Base-by-base conservation (phyloP, 1,140 invertebrate genomes). In the Drosophila albomicans region DNA sequence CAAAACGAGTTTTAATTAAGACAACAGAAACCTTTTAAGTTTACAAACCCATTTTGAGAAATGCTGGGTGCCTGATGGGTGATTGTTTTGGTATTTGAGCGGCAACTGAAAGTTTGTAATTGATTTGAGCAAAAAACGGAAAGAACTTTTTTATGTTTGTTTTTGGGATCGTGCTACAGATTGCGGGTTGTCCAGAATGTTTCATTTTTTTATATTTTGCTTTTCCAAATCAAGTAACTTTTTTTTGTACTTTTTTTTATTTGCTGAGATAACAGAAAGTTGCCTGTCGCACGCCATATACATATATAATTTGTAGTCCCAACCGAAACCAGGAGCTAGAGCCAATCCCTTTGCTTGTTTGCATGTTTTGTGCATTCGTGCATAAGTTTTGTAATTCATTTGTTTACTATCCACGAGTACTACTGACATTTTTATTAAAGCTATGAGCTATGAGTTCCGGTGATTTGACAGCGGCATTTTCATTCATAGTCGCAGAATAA, bases 341-440 rank as follows among this genome's bases (percentile, higher is more conserved):
- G 45, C 45, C 43, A 45, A 48, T 30, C 32, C 69, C 49, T 75
- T 76, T 84, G 54, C 76, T 65, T 76, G 84, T 88, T 87, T 87
- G 84, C 84, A 76, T 87, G 85, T 88, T 78, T 72, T 80, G 79
- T 88, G 84, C 82, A 87, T 87, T 87, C 82, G 84, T 87, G 82
- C 82, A 84, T 82, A 88, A 87, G 84, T 88, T 88, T 87, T 87
- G 80, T 87, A 88, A 84, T 80, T 88, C 84, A 88, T 87, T 87
- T 87, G 82, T 87, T 80, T 74, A 68, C 77, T 56, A 61, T 66
- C 52, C 41, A 65, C 59, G 77, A 62, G 65, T 28, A 43, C 25
- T 71, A 75, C 76, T 88, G 84, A 88, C 84, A 81, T 89, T 88
- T 84, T 68, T 75, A 75, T 69, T 80, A 78, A 38, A 45, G 30